A percentile compares a stretch with the other conserved stretches of the same genome.
These are phyloP conservation scores for Myotis yumanensis DNA, from an alignment of 2,113 vertebrate species.

Conservation along the genomic window DNA sequence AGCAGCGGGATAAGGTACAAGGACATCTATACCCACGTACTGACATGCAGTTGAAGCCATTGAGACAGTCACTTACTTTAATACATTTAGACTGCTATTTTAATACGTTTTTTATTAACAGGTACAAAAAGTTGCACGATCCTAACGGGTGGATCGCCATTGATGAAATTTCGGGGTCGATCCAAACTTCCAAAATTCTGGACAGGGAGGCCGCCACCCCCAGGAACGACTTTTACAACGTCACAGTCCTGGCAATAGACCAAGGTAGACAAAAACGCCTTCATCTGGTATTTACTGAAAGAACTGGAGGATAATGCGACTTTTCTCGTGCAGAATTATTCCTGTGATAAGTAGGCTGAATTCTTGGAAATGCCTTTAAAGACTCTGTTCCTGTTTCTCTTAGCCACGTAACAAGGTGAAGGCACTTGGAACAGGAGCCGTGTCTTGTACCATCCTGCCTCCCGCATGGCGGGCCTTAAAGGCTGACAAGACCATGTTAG, in stretches of 20 bases:
- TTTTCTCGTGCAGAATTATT: neutral
- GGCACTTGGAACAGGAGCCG: neutral
- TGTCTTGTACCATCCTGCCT: neutral
- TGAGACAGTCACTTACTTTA: neutral
- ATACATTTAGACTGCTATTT: neutral
- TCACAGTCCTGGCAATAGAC: constrained; percentile 84
- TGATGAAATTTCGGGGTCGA: constrained; percentile 82
- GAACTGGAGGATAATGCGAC: neutral
- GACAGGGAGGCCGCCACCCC: constrained; percentile 87
- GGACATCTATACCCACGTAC: neutral
- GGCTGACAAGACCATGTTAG: neutral
- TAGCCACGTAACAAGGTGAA: neutral
- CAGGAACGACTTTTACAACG: constrained; percentile 81
- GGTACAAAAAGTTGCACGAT: constrained; percentile 71
- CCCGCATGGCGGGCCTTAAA: neutral
- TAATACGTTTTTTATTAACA: constrained; percentile 42
- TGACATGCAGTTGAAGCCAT: neutral
- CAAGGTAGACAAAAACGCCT: constrained; percentile 79
- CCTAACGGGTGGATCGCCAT: constrained; percentile 87
- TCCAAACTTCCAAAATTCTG: constrained; percentile 86
- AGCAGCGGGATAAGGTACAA: constrained; percentile 87
- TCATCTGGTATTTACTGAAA: neutral
- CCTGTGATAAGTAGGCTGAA: neutral
- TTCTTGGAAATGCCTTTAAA: constrained; percentile 1
- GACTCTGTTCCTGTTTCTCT: neutral